Evolutionary conservation across 2,113 vertebrate genomes (phyloP).

Genomic region (Laterallus jamaicensis): DNA sequence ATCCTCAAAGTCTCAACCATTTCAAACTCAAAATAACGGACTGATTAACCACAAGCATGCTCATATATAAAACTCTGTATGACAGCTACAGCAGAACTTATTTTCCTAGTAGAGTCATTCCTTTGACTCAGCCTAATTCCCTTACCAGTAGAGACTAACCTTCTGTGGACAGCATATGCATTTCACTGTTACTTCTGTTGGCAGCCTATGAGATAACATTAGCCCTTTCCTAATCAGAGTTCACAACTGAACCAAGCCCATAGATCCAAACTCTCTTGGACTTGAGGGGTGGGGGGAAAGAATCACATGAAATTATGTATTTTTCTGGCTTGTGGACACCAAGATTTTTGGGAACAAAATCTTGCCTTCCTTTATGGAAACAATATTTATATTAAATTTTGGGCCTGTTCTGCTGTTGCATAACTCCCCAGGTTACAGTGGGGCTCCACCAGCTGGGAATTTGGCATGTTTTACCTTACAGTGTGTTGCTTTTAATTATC

Average conservation of each 20-base stretch:
- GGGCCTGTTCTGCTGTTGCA: background rate
- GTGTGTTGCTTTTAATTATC: background rate
- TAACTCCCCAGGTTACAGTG: background rate
- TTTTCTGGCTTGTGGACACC: background rate
- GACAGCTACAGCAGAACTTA: background rate
- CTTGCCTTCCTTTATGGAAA: background rate
- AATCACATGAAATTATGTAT: background rate
- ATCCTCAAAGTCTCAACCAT: background rate
- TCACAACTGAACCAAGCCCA: background rate
- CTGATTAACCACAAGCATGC: background rate
- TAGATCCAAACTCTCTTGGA: background rate
- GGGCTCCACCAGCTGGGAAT: background rate
- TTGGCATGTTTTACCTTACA: background rate
- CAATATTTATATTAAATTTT: background rate
- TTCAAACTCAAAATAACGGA: conserved; percentile 13
- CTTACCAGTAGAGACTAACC: background rate
- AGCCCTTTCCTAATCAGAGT: background rate
- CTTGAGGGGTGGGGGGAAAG: background rate
- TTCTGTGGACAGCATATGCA: background rate
- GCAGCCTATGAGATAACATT: accelerated
- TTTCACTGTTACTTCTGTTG: background rate
- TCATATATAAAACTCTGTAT: background rate
- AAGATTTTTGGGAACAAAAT: background rate
- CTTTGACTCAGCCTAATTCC: background rate
- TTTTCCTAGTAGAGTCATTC: background rate